Conservation (phyloP, 2,888 invertebrate genomes). For the Drosophila borealis region DNA sequence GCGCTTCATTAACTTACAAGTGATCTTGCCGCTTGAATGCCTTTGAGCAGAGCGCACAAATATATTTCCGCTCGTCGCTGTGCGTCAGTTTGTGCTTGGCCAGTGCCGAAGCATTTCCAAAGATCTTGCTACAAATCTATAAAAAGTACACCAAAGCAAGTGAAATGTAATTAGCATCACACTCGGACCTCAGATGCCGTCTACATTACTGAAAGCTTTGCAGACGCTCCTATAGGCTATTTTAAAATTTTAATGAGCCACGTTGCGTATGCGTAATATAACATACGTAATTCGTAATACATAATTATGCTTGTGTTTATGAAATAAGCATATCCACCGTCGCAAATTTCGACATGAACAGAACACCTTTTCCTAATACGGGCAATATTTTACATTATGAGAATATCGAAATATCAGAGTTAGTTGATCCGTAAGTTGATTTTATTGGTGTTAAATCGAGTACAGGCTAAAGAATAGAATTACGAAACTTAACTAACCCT, state of each 20-base stretch:
- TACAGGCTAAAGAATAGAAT: no score
- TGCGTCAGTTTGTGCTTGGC: conserved; percentile 99
- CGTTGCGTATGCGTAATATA: conserved; percentile 65
- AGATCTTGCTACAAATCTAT: conserved; percentile 97
- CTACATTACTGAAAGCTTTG: conserved; percentile 43
- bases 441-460: no score
- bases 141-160: conserved; percentile 73
- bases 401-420: no score
- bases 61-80: conserved; percentile 98
- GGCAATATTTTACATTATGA: neutral
- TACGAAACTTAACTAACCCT: no score
- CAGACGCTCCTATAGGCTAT: conserved; percentile 30
- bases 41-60: conserved; percentile 97
- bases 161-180: conserved; percentile 68
- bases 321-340: conserved; percentile 2
- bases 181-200: conserved; percentile 25
- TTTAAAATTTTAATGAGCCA: conserved; percentile 60
- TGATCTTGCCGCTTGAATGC: conserved; percentile 99
- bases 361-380: neutral
- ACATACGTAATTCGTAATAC: conserved; percentile 4
- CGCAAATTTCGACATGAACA: conserved; percentile 15
- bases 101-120: conserved; percentile 98
- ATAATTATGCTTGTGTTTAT: conserved; percentile 30
- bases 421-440: no score
- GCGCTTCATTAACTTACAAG: conserved; percentile 90